These are phyloP conservation scores for Nerophis lumbriciformis DNA, from an alignment of 2,113 vertebrate species.

Conservation along the genomic window DNA sequence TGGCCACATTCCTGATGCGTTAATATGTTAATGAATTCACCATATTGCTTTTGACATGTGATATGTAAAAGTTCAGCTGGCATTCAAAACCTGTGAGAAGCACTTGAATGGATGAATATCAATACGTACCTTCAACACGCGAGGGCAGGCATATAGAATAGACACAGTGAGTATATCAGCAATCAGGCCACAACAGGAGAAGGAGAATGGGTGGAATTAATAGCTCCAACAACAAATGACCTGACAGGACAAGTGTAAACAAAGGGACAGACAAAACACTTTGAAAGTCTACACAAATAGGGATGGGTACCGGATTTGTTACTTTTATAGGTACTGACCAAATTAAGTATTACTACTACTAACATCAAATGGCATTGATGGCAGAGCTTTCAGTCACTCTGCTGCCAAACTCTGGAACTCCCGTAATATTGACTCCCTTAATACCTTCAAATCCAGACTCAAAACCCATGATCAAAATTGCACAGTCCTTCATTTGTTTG, in stretches of 20 bases:
- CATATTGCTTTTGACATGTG: constrained; percentile 55
- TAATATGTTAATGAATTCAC: constrained; percentile 56
- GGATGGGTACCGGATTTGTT: too few species aligned
- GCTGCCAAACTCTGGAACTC: too few species aligned
- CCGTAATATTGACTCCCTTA: too few species aligned
- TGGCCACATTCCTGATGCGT: constrained; percentile 44
- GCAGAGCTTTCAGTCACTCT: too few species aligned
- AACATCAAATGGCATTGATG: too few species aligned
- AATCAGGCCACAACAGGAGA: constrained; percentile 58
- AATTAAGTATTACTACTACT: too few species aligned
- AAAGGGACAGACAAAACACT: constrained; percentile 41
- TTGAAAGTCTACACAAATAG: constrained; percentile 10
- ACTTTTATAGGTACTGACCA: background rate
- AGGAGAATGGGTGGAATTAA: constrained; percentile 51
- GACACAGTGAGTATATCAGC: constrained; percentile 53
- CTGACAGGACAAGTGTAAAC: constrained; percentile 59
- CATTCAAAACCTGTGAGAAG: constrained; percentile 46
- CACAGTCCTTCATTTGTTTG: too few species aligned
- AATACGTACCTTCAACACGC: constrained; percentile 62
- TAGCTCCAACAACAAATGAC: constrained; percentile 59
- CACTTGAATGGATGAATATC: constrained; percentile 48
- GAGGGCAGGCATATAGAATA: constrained; percentile 58
- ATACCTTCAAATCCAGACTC: too few species aligned
- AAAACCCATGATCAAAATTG: too few species aligned
- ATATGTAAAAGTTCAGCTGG: constrained; percentile 49